Conservation (phyloP, 2,888 invertebrate species). For the Diploptera punctata region DNA sequence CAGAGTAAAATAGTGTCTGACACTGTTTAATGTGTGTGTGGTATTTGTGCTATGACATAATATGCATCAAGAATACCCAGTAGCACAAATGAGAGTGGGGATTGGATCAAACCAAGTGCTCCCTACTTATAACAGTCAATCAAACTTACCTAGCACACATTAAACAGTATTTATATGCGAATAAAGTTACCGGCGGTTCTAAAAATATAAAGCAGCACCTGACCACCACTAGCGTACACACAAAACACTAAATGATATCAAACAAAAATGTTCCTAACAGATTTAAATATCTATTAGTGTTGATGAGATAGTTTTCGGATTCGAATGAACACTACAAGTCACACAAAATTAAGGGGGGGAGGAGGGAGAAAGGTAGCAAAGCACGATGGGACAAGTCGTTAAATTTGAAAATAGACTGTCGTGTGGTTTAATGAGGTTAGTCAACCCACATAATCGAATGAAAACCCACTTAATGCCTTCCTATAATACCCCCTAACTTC, state of each 20-base stretch:
- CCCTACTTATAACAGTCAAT: background rate
- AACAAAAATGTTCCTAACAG: background rate
- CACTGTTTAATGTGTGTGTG: no score
- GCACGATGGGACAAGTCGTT: conserved; percentile 10
- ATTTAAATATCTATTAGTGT: background rate
- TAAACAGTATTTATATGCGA: background rate
- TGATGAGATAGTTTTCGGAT: background rate
- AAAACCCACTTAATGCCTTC: no score
- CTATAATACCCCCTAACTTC: no score
- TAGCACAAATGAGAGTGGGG: no score
- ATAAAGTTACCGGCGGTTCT: background rate
- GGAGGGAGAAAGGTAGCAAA: background rate
- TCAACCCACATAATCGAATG: no score
- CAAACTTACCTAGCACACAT: conserved; percentile 14
- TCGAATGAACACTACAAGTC: background rate
- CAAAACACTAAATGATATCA: background rate
- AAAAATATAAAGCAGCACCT: background rate
- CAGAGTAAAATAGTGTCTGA: no score
- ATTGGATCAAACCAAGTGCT: background rate
- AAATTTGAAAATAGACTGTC: conserved; percentile 2
- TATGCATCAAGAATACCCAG: no score
- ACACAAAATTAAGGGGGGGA: background rate
- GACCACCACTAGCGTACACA: background rate
- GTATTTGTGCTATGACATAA: no score
- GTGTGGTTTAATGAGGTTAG: background rate